Percentiles rank a stretch among this genome's conserved stretches.
These are phyloP conservation scores for Archivesica marissinica DNA, from an alignment of 1,140 invertebrate genomes.

Conservation along the genomic window DNA sequence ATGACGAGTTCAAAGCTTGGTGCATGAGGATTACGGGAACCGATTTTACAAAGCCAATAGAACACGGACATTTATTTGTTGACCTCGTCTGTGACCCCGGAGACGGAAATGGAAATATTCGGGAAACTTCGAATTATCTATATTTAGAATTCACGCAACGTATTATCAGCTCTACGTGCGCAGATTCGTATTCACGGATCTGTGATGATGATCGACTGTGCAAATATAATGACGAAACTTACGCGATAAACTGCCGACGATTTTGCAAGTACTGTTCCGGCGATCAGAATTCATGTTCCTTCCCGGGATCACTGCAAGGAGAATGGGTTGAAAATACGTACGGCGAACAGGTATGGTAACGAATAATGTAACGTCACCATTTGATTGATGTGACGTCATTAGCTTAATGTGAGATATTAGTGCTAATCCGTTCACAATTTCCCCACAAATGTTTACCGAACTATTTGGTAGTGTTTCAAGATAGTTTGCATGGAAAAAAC, in stretches of 20 bases:
- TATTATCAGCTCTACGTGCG: constrained; percentile 70
- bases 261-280: constrained; percentile 68
- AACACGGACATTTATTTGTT: constrained; percentile 68
- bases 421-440: no score
- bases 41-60: constrained; percentile 66
- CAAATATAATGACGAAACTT: constrained; percentile 33
- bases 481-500: no score
- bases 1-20: constrained; percentile 65
- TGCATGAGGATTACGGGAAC: constrained; percentile 65
- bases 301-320: constrained; percentile 69
- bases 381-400: no score
- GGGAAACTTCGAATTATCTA: constrained; percentile 67
- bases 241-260: constrained; percentile 65
- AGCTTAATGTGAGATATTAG: no score
- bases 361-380: no score
- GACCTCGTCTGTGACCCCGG: constrained; percentile 71
- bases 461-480: no score
- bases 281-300: constrained; percentile 66
- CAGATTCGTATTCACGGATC: constrained; percentile 62
- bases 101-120: constrained; percentile 51
- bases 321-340: constrained; percentile 66
- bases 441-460: no score
- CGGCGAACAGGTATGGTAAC: constrained; percentile 57
- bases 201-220: constrained; percentile 49
- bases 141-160: constrained; percentile 62